Conservation (phyloP, 2,888 invertebrate genomes). For the Nomada ferruginata region DNA sequence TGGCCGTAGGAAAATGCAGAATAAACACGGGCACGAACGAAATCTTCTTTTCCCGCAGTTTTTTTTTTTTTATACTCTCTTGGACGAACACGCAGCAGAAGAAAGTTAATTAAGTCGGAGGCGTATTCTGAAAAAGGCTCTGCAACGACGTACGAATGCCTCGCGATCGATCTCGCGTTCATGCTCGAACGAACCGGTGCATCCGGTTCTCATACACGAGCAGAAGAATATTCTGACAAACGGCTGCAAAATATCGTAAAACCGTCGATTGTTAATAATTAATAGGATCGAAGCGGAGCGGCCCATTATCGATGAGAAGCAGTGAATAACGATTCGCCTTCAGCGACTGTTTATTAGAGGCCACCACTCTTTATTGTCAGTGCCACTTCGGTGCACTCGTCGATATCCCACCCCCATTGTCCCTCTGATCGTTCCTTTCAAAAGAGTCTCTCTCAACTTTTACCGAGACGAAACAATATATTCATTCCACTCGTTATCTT, state of each 20-base stretch:
- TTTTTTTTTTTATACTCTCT: neutral
- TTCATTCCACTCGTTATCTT: conserved; percentile 36
- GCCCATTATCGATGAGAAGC: conserved; percentile 65
- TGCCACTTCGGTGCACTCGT: conserved; percentile 62
- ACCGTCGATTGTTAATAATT: conserved; percentile 67
- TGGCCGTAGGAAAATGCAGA: conserved; percentile 19
- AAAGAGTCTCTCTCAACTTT: neutral
- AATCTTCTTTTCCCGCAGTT: neutral
- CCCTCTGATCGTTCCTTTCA: conserved; percentile 35
- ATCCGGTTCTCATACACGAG: conserved; percentile 59
- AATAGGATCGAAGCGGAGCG: conserved; percentile 56
- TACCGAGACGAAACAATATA: conserved; percentile 26
- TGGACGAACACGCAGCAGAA: neutral
- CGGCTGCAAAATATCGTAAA: conserved; percentile 69
- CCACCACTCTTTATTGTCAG: conserved; percentile 63
- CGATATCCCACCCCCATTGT: conserved; percentile 49
- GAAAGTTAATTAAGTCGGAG: conserved; percentile 49
- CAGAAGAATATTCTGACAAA: conserved; percentile 61
- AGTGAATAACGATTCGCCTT: conserved; percentile 68
- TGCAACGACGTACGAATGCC: conserved; percentile 20
- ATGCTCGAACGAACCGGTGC: conserved; percentile 63
- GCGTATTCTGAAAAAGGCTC: conserved; percentile 35
- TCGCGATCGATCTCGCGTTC: conserved; percentile 64
- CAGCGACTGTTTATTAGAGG: conserved; percentile 62
- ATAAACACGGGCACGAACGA: conserved; percentile 28